Base-by-base conservation (phyloP, 2,888 invertebrate genomes). In the Sphaeridia pumilis region DNA sequence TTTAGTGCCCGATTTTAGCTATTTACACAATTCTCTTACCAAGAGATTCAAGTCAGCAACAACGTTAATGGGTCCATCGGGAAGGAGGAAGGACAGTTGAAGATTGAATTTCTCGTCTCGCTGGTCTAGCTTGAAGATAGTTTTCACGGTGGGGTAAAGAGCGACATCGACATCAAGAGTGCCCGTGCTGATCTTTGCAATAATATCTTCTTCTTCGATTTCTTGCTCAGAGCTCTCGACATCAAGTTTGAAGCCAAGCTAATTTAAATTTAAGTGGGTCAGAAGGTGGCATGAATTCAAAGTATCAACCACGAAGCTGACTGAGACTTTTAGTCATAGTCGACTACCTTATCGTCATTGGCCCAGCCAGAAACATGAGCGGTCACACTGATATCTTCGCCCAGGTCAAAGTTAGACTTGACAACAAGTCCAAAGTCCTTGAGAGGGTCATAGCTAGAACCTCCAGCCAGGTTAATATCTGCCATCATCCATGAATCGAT, bases 91-190 rank as follows among this genome's bases (percentile, higher is more conserved):
- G 46, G 63, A 63, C 35, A 55, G n/a, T n/a, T 53, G 59, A 38
- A 65, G 49, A 55, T 62, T 63, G 57, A 60, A 62, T 54, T 57
- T 61, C 20, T 53, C 46, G 14, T 62, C 74, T 63, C 74, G 71
- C 66, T 77, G 75, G 60, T 76, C 76, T 57, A 78, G 71, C 67
- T 76, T 77, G 20, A 77, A 67, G 31, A 72, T 71, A 27, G 76
- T 77, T 48, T 72, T 72, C 49, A 80, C 73, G 5, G 78, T 77
- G 1, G 78, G 77, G 70, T 77, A 79, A 31, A 75, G 67, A 4
- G 78, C 65, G 2, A 76, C 71, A 65, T 80, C 78, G 50, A 80
- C 55, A 69, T 78, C 74, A 48, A 78, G 70, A 41, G 73, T 69
- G 34, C 58, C 57, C 31, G 58, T 55, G 35, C 46, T 46, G 28